Evolutionary conservation across 2,797 vertebrate species (phyloP), one percentile per base, ranked within the genome.

Genomic region (Sebastes vulpes): DNA sequence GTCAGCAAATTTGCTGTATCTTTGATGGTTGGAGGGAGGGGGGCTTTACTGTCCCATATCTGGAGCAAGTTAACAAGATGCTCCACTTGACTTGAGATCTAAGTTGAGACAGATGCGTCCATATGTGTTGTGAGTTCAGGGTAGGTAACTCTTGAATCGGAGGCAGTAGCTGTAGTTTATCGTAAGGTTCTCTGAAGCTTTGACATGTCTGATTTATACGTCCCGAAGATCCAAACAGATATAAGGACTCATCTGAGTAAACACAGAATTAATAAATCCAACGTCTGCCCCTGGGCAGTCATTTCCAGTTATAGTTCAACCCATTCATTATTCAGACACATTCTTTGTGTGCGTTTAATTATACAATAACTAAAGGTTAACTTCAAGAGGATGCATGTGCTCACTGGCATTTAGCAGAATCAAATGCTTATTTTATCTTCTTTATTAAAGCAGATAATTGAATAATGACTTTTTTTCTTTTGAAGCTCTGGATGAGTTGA

Each of bases 371-470:
- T 65, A 77, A 84, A 83, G 84, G 87, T 84, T 79, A 85, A 77
- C 83, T 81, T 82, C 82, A 86, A 25, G 35, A 67, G 58, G 82
- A 82, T 77, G 60, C 60, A 85, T 69, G 63, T 86, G 89, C 72
- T 83, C 81, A 66, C 52, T 69, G 79, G 79, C 84, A 83, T 86
- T 91, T 91, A 75, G 59, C 66, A 46, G 73, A 53, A 89, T 85
- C 77, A 90, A 70, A 76, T 23, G 64, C 72, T 76, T 81, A 23
- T 86, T 79, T 74, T 52, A 57, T 81, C 61, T 81, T 80, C 56
- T 87, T 92, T 89, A 87, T 91, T 83, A 85, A 89, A 82, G 82
- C 73, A 89, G 81, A 80, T 92, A 83, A 92, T 87, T 93, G 79
- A 94, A 89, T 89, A 74, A 86, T 80, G 75, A 77, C 83, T 35